Percentiles rank a stretch among this genome's conserved stretches.
phyloP scores from a whole-genome alignment of 2,113 vertebrate species.

The mouse (Mus musculus) region GRCm39 chr13:3389001-3389500 shows the following conservation, averaged over 20 bases:
- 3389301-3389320: not conserved
- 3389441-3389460: not conserved
- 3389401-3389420: not conserved
- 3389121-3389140: slow-evolving; percentile 20
- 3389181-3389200: slow-evolving; percentile 13
- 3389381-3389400: not conserved
- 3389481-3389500: too few species aligned
- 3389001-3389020: too few species aligned
- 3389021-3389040: too few species aligned
- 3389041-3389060: too few species aligned
- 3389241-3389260: slow-evolving; percentile 12
- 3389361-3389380: slow-evolving; percentile 22
- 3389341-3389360: slow-evolving; percentile 28
- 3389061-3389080: too few species aligned
- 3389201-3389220: slow-evolving; percentile 47
- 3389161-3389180: not conserved
- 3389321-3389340: not conserved
- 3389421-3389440: not conserved
- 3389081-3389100: too few species aligned
- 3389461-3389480: not conserved
- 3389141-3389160: not conserved
- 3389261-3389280: slow-evolving; percentile 29
- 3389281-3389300: slow-evolving; percentile 24
- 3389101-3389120: not conserved
- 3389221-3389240: slow-evolving; percentile 31